Evolutionary conservation across 2,888 invertebrate genomes (phyloP).

Genomic region (Drosophila glabriapex): DNA sequence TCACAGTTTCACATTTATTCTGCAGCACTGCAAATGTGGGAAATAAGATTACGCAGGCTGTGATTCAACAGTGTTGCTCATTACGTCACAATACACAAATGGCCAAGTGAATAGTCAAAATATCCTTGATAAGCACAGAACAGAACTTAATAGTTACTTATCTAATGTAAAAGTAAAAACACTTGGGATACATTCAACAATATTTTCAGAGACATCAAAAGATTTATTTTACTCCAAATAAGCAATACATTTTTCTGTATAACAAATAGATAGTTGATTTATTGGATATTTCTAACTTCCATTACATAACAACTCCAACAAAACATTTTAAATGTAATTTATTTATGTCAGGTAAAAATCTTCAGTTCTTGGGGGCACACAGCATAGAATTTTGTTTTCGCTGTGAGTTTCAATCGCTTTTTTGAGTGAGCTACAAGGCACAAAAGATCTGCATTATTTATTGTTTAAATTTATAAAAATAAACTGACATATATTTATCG

Average conservation of each 20-base stretch:
- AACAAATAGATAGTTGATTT: neutral
- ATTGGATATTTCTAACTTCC: neutral
- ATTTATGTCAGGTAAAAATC: neutral
- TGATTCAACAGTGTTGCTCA: neutral
- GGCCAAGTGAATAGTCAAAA: neutral
- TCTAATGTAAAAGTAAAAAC: neutral
- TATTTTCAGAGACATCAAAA: neutral
- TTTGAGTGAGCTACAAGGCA: neutral
- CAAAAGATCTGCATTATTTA: neutral
- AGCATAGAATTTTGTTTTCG: neutral
- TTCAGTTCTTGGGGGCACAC: neutral
- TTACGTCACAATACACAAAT: neutral
- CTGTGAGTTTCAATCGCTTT: neutral
- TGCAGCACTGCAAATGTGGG: constrained; percentile 11
- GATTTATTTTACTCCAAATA: neutral
- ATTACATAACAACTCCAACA: neutral
- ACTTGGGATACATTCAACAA: neutral
- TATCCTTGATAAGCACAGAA: neutral
- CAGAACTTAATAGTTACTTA: neutral
- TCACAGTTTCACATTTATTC: constrained; percentile 24
- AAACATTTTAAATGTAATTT: neutral
- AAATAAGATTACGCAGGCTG: neutral
- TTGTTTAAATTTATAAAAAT: neutral
- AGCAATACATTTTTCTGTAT: neutral
- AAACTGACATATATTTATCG: neutral